A percentile compares a stretch with the other conserved stretches of the same genome.
Conservation (phyloP, 53 echinoderm and acorn worm genomes). For the Temnopleurus reevesii region DNA sequence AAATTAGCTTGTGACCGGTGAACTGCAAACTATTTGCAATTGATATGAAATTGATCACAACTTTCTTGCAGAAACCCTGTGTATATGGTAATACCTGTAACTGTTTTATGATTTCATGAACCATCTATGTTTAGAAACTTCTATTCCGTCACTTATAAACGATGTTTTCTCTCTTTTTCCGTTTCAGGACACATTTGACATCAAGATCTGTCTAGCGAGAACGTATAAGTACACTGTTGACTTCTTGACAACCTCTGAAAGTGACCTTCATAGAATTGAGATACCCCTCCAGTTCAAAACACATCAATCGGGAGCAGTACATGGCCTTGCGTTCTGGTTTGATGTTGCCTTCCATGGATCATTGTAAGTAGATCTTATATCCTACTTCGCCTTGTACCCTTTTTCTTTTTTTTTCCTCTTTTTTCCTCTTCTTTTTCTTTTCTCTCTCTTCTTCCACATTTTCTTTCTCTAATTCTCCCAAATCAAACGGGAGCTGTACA, state of each 20-base stretch:
- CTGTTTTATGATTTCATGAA: background rate
- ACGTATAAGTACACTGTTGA: constrained; percentile 91
- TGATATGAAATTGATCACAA: too few species aligned
- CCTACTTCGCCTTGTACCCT: too few species aligned
- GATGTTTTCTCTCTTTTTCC: background rate
- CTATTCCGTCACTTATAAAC: background rate
- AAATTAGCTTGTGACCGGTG: too few species aligned
- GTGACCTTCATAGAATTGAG: constrained; percentile 94
- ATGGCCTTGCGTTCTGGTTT: constrained; percentile 99
- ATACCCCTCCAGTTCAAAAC: constrained; percentile 86
- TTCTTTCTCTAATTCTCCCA: background rate
- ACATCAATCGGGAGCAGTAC: constrained; percentile 86
- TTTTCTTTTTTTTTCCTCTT: background rate
- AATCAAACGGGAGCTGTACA: constrained; percentile 89
- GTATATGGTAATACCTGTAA: too few species aligned
- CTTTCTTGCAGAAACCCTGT: too few species aligned
- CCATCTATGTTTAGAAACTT: background rate
- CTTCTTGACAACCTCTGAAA: constrained; percentile 81
- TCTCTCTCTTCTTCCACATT: too few species aligned
- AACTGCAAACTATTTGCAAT: too few species aligned
- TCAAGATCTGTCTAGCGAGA: constrained; percentile 95
- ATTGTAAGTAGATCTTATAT: constrained; percentile 80
- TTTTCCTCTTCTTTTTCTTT: background rate
- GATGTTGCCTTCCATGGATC: constrained; percentile 96
- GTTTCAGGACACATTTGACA: constrained; percentile 95